Conservation (phyloP, 2,113 vertebrate species). For the Nothobranchius kuhntae region DNA sequence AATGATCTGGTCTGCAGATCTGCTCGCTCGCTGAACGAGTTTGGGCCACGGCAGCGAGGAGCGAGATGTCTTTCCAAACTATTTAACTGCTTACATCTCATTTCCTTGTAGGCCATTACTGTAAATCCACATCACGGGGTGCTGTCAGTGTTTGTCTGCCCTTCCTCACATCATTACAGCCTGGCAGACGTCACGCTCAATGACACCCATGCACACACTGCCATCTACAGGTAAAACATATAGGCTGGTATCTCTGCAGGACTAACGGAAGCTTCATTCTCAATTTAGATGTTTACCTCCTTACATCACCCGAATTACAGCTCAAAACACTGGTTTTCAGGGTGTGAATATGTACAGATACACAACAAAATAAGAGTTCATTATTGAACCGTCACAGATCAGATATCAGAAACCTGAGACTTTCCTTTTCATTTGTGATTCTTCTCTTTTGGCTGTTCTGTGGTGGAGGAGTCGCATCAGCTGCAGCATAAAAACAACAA, state of each 20-base stretch:
- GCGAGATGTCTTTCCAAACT: slow-evolving; percentile 60
- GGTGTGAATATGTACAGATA: not conserved
- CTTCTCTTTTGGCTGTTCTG: no score
- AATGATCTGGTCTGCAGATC: slow-evolving; percentile 36
- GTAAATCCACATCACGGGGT: slow-evolving; percentile 67
- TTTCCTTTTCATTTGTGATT: no score
- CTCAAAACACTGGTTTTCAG: not conserved
- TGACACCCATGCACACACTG: slow-evolving; percentile 53
- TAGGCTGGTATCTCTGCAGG: not conserved
- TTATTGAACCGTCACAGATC: not conserved
- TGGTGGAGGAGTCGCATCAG: no score
- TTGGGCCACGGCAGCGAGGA: slow-evolving; percentile 23
- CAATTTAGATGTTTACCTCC: not conserved
- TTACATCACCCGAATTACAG: no score
- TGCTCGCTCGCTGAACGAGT: slow-evolving; percentile 37
- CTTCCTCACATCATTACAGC: slow-evolving; percentile 34
- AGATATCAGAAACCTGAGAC: no score
- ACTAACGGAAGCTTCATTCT: not conserved
- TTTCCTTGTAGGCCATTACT: slow-evolving; percentile 67
- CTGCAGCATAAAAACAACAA: no score
- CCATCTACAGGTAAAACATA: slow-evolving; percentile 60
- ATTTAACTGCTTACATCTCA: slow-evolving; percentile 73
- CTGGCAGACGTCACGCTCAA: slow-evolving; percentile 4
- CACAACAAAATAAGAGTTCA: not conserved
- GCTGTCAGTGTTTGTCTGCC: slow-evolving; percentile 55